Evolutionary conservation across 2,797 vertebrate species (phyloP).

Genomic region (Peromyscus melanophrys): DNA sequence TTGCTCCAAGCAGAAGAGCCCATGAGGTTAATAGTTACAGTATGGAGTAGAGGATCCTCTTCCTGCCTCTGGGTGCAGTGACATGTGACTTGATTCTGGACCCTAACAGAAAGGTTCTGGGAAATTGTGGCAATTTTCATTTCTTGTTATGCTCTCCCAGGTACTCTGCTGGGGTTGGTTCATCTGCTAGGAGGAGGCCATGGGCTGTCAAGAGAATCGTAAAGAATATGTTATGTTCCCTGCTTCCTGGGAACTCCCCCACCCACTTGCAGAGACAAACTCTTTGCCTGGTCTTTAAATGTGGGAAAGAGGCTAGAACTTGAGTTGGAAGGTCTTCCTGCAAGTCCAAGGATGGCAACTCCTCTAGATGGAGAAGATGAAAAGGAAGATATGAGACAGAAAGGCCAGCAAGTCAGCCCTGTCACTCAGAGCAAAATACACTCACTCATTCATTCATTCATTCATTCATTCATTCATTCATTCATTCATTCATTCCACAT

Average conservation of each 20-base stretch:
- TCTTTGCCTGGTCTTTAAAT: slow-evolving; percentile 3
- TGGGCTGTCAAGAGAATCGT: background rate
- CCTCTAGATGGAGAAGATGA: background rate
- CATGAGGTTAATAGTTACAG: background rate
- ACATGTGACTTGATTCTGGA: accelerated
- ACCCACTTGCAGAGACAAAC: background rate
- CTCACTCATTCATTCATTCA: background rate
- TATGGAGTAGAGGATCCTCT: background rate
- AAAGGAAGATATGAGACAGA: background rate
- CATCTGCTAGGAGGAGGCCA: background rate
- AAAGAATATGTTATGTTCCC: background rate
- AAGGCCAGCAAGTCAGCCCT: background rate
- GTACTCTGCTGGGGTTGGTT: background rate
- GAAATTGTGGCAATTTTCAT: background rate
- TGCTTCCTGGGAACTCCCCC: background rate
- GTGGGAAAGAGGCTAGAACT: background rate
- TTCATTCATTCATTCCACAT: background rate
- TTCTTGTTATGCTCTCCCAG: background rate
- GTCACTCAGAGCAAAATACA: background rate
- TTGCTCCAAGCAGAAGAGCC: background rate
- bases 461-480: background rate
- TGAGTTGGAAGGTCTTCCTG: background rate
- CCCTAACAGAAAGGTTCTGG: background rate
- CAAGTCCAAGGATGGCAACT: background rate
- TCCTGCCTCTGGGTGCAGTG: background rate